These are phyloP conservation scores for rabbit (Oryctolagus cuniculus) DNA, from an alignment of 2,113 vertebrate species.

Conservation along the genomic window DNA sequence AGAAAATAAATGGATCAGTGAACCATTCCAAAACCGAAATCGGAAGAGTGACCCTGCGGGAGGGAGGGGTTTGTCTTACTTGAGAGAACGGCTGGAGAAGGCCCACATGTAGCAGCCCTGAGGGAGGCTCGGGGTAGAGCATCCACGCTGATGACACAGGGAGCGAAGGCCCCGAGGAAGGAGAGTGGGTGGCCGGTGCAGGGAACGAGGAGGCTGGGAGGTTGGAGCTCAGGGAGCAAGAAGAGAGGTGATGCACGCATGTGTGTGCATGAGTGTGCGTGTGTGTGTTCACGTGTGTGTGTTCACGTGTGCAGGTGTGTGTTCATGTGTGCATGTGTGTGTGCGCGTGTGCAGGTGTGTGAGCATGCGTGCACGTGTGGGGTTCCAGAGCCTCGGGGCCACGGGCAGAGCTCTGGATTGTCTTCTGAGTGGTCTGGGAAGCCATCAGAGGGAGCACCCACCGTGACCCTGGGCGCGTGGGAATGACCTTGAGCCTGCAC, in stretches of 20 bases:
- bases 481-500: background rate
- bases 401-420: background rate
- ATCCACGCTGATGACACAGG: background rate
- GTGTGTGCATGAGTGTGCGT: background rate
- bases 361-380: too few species aligned
- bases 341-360: background rate
- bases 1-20: too few species aligned
- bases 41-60: accelerated
- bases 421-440: background rate
- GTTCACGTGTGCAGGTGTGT: background rate
- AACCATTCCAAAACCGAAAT: too few species aligned
- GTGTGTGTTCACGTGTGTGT: background rate
- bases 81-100: background rate
- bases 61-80: accelerated
- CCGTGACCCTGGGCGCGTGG: accelerated
- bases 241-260: background rate
- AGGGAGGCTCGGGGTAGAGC: background rate
- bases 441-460: background rate
- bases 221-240: background rate
- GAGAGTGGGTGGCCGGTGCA: accelerated
- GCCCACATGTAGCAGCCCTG: background rate
- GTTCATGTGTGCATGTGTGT: too few species aligned
- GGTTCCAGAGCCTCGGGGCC: background rate
- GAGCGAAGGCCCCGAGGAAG: background rate
- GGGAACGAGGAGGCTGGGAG: background rate